Conservation (phyloP, 2,797 vertebrate species). For the Pseudomugil gertrudae region DNA sequence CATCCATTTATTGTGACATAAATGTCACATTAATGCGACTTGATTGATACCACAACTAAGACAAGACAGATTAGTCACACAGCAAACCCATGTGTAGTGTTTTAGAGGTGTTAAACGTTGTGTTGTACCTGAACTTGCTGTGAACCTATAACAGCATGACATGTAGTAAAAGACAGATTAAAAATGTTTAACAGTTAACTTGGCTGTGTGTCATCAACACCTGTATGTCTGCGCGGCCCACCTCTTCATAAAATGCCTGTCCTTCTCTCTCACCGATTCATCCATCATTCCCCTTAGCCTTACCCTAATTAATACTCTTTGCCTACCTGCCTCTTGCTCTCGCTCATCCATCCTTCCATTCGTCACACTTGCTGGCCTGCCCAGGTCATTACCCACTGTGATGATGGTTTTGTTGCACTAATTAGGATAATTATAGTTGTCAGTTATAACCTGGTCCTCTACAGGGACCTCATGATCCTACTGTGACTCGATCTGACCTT, state of each 20-base stretch:
- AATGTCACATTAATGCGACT: not conserved
- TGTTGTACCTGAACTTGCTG: slow-evolving; percentile 7
- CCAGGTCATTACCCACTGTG: slow-evolving; percentile 78
- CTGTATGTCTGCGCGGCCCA: slow-evolving; percentile 6
- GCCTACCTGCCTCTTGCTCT: slow-evolving; percentile 46
- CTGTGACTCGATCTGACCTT: slow-evolving; percentile 72
- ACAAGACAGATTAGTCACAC: not conserved
- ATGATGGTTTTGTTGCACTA: slow-evolving; percentile 78
- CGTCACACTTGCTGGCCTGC: slow-evolving; percentile 65
- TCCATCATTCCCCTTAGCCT: slow-evolving; percentile 58
- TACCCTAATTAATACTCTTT: slow-evolving; percentile 59
- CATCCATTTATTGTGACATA: not conserved
- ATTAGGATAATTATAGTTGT: slow-evolving; percentile 80
- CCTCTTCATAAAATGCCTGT: slow-evolving; percentile 25
- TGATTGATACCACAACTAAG: not conserved
- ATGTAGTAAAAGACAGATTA: slow-evolving; percentile 28
- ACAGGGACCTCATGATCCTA: slow-evolving; percentile 72
- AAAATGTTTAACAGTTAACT: slow-evolving; percentile 25
- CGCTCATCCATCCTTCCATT: slow-evolving; percentile 57
- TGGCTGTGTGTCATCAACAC: slow-evolving; percentile 17
- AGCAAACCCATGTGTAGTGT: not conserved
- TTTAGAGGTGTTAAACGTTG: not conserved
- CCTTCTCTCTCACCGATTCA: slow-evolving; percentile 39
- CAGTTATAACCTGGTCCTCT: slow-evolving; percentile 77
- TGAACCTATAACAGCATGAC: slow-evolving; percentile 17